phyloP scores from a whole-genome alignment of 2,888 invertebrate genomes.

The Folsomia candida region DNA sequence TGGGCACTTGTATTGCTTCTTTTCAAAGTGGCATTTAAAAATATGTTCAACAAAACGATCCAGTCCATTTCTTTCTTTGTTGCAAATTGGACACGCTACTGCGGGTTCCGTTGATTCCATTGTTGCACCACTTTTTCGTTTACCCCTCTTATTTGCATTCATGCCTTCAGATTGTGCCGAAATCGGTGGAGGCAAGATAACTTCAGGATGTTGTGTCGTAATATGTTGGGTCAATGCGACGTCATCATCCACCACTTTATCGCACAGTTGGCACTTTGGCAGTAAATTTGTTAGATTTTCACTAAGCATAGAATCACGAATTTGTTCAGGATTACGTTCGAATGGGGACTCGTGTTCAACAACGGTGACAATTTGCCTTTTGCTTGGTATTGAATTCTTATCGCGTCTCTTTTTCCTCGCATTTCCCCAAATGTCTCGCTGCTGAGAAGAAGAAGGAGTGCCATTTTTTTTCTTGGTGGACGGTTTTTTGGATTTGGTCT shows the following conservation, averaged over 20 bases:
- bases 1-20: too few relatives aligned
- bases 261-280: background rate
- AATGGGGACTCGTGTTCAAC: background rate
- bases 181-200: background rate
- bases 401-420: background rate
- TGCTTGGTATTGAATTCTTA: too few relatives aligned
- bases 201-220: background rate
- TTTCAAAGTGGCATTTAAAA: too few relatives aligned
- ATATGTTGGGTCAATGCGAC: background rate
- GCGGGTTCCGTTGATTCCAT: too few relatives aligned
- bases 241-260: background rate
- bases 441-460: too few relatives aligned
- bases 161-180: too few relatives aligned
- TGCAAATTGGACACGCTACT: too few relatives aligned
- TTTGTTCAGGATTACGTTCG: background rate
- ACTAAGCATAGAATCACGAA: background rate
- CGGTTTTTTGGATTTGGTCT: background rate
- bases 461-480: too few relatives aligned
- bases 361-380: background rate
- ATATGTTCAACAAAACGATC: too few relatives aligned
- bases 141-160: too few relatives aligned
- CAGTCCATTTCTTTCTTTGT: too few relatives aligned
- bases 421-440: background rate
- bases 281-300: background rate
- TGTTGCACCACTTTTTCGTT: too few relatives aligned